Percentiles rank a stretch among this genome's conserved stretches.
Evolutionary conservation across 92 coral and sea anemone genomes (phyloP).

Genomic region (Meandrina meandrites): DNA sequence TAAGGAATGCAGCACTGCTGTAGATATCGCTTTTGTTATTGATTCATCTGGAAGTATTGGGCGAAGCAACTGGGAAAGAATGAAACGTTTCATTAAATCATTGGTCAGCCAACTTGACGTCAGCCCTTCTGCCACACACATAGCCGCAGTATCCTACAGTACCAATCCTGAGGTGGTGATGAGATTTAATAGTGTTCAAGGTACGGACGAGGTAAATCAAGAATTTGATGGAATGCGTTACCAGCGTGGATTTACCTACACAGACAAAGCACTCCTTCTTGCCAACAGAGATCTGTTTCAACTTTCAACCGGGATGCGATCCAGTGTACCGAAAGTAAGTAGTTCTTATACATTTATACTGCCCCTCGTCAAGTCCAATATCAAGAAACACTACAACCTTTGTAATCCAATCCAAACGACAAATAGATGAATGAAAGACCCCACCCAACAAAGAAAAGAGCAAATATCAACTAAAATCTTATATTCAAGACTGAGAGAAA

Average conservation of each 20-base stretch:
- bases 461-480: too few relatives aligned
- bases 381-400: too few relatives aligned
- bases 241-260: slow-evolving; percentile 57
- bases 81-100: slow-evolving; percentile 63
- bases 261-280: slow-evolving; percentile 65
- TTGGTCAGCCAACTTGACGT: slow-evolving; percentile 62
- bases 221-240: slow-evolving; percentile 39
- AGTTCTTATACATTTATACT: too few relatives aligned
- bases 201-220: slow-evolving; percentile 18
- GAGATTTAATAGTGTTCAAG: slow-evolving; percentile 34
- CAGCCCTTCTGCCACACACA: slow-evolving; percentile 50
- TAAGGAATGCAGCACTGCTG: slow-evolving; percentile 38
- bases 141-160: slow-evolving; percentile 58
- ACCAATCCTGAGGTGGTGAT: slow-evolving; percentile 49
- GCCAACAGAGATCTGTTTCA: slow-evolving; percentile 48
- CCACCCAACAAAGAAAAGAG: too few relatives aligned
- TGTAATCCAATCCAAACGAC: too few relatives aligned
- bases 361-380: too few relatives aligned
- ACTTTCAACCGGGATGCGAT: slow-evolving; percentile 35
- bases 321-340: slow-evolving; percentile 25
- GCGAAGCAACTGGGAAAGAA: slow-evolving; percentile 51
- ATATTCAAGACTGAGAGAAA: too few relatives aligned
- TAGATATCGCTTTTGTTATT: slow-evolving; percentile 75
- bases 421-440: too few relatives aligned
- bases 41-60: slow-evolving; percentile 85